Evolutionary conservation across 1,140 invertebrate species (phyloP).

Genomic region (Tachypleus tridentatus): DNA sequence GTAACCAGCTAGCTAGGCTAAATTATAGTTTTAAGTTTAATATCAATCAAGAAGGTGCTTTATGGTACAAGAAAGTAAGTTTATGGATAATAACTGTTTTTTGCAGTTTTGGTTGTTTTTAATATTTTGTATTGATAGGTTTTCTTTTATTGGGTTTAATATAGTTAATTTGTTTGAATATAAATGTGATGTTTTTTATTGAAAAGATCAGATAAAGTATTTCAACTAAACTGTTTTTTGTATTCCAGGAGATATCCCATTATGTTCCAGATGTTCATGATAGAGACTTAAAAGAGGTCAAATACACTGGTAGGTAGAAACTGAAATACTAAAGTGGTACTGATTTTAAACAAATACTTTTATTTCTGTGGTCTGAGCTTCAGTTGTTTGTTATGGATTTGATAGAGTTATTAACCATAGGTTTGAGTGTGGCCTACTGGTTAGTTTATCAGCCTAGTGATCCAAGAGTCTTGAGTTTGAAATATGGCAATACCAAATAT

Average conservation of each 20-base stretch:
- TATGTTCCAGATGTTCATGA: slow-evolving; percentile 40
- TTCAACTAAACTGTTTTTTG: slow-evolving; percentile 12
- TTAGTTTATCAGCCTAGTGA: too few species aligned
- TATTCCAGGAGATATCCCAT: slow-evolving; percentile 32
- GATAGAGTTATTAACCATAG: too few species aligned
- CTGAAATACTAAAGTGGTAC: too few species aligned
- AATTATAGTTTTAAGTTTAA: too few species aligned
- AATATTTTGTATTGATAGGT: slow-evolving; percentile 8
- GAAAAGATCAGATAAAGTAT: not conserved
- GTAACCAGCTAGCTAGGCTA: too few species aligned
- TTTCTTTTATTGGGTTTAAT: not conserved
- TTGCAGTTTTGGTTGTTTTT: slow-evolving; percentile 3
- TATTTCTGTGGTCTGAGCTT: too few species aligned
- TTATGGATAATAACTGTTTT: not conserved
- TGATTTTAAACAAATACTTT: too few species aligned
- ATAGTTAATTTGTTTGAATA: not conserved
- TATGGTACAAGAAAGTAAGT: not conserved
- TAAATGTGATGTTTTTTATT: not conserved
- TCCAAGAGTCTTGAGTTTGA: too few species aligned
- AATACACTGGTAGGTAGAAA: slow-evolving; percentile 34
- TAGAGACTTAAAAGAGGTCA: slow-evolving; percentile 36
- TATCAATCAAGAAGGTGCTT: too few species aligned
- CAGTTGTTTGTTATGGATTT: too few species aligned
- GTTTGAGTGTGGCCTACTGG: too few species aligned
- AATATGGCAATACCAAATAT: too few species aligned